phyloP scores from a whole-genome alignment of 2,113 vertebrate genomes.

The Bothrops jararaca region DNA sequence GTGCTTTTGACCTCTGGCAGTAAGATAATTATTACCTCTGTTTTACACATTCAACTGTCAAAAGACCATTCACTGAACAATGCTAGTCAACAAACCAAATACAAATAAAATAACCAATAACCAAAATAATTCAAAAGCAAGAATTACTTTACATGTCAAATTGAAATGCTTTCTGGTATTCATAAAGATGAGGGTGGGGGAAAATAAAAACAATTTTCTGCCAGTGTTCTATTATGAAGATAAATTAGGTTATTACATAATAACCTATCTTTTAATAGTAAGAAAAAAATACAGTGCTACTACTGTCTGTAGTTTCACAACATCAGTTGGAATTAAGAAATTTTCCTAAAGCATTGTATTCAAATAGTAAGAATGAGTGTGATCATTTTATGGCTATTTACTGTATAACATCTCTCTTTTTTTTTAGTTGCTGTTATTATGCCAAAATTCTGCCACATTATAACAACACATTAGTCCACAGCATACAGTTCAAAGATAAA shows the following conservation, averaged over 20 bases:
- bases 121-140: background rate
- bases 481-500: background rate
- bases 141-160: background rate
- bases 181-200: accelerated
- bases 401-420: background rate
- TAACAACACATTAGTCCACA: background rate
- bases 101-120: background rate
- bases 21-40: background rate
- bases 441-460: background rate
- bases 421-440: background rate
- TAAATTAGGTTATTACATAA: background rate
- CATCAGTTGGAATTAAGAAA: background rate
- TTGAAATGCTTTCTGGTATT: background rate
- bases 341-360: background rate
- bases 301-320: background rate
- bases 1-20: background rate
- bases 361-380: background rate
- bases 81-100: background rate
- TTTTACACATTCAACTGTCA: background rate
- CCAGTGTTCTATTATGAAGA: background rate
- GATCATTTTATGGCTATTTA: background rate
- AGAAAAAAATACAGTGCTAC: background rate
- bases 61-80: background rate
- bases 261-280: background rate
- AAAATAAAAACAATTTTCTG: background rate